Conservation (phyloP, 2,888 invertebrate species). For the Luffia ferchaultella region DNA sequence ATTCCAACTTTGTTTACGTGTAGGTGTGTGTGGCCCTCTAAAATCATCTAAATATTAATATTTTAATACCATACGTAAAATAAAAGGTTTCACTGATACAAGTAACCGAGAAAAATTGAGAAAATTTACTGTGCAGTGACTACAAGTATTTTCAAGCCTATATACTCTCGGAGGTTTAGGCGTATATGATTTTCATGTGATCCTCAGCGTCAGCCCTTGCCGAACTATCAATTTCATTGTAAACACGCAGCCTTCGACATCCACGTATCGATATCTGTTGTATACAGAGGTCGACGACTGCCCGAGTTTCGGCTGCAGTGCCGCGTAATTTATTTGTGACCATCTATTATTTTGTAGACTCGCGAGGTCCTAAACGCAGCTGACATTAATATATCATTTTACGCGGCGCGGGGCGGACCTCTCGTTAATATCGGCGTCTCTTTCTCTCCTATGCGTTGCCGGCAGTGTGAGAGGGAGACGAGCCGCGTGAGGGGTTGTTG, state of each 20-base stretch:
- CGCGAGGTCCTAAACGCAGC: constrained; percentile 66
- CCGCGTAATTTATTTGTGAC: constrained; percentile 63
- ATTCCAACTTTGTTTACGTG: no score
- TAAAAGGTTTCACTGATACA: no score
- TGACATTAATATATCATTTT: constrained; percentile 67
- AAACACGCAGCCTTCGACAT: not conserved
- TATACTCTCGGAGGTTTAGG: no score
- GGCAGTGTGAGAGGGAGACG: constrained; percentile 29
- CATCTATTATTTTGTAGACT: constrained; percentile 67
- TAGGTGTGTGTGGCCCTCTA: no score
- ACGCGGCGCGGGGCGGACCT: constrained; percentile 26
- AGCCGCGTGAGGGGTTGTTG: constrained; percentile 30
- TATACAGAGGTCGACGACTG: constrained; percentile 58
- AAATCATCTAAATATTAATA: no score
- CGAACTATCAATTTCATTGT: no score
- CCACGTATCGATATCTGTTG: not conserved
- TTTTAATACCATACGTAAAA: no score
- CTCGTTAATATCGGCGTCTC: not conserved
- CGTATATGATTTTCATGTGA: no score
- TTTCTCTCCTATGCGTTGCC: constrained; percentile 20
- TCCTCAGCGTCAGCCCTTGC: no score
- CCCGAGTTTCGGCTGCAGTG: constrained; percentile 63
- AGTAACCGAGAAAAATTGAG: no score
- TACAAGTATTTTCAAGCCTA: no score
- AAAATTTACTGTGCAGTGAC: no score